Evolutionary conservation across 2,797 vertebrate genomes (phyloP), one percentile per base, ranked within the genome.

Genomic region (Phoeniculus purpureus): DNA sequence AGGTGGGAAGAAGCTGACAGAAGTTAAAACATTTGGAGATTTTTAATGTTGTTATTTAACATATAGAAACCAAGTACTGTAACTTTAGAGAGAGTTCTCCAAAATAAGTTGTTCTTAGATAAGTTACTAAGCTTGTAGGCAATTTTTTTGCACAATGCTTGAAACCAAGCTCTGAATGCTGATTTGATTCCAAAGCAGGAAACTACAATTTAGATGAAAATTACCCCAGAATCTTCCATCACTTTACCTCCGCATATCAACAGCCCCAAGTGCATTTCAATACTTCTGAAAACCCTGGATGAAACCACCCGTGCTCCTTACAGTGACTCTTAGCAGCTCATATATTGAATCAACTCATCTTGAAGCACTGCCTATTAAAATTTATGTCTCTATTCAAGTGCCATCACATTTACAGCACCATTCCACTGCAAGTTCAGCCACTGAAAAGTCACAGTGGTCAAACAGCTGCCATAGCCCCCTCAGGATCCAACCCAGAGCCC

Each of bases 21-120:
- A 7, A 48, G 54, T 37, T 6, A 43, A 71, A 45, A 19, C 37
- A 52, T 1, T 11, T 55, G 14, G 6, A 4, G 25, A 3, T 0
- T 25, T 34, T 48, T 21, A 29, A 48, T 48, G 15, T 37, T 60
- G 27, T 23, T 48, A 51, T 58, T 55, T 51, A 50, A 45, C 4
- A 12, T n/a, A 40, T 4, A 7, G 4, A 58, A 59, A 26, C 7
- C 15, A 51, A 40, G 29, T n/a, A 54, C 7, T 10, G 2, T 15
- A 21, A 26, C 10, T 65, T 45, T 1, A 56, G 66, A 66, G 32
- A n/a, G 19, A 77, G 45, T 11, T 32, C 56, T 40, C 54, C 20
- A 21, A 7, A 34, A 34, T 51, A 47, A 19, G 4, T 37, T 48
- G 3, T 3, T 58, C 26, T 51, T 60, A 37, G 2, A 3, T 10